Evolutionary conservation across 2,113 vertebrate species (phyloP).

Genomic region (Emydocephalus ijimae): DNA sequence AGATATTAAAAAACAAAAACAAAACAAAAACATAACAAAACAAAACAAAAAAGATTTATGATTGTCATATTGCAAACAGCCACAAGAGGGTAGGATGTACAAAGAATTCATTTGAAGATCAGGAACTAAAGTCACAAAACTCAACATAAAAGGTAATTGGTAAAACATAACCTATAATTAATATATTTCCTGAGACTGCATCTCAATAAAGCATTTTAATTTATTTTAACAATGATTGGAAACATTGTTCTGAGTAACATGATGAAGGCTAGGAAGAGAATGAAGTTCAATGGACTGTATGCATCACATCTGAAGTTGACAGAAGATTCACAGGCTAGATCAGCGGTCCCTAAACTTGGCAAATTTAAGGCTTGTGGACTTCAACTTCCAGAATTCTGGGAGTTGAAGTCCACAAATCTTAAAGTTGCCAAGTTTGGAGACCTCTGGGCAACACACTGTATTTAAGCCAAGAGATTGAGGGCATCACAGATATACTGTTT

Average conservation of each 20-base stretch:
- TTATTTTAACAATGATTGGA: not conserved
- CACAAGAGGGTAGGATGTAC: conserved; percentile 67
- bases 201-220: not conserved
- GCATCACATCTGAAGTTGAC: not conserved
- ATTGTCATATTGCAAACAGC: conserved; percentile 52
- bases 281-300: not conserved
- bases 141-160: not conserved
- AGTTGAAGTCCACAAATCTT: no score
- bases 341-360: no score
- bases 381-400: no score
- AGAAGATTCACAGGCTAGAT: not conserved
- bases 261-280: not conserved
- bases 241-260: not conserved
- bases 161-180: conserved; percentile 7
- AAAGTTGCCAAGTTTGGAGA: no score
- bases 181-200: not conserved
- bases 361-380: no score
- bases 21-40: not conserved
- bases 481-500: not conserved
- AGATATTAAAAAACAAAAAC: not conserved
- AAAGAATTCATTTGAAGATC: conserved; percentile 36
- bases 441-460: not conserved
- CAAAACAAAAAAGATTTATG: not conserved
- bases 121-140: not conserved
- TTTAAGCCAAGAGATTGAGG: not conserved